Evolutionary conservation across 1,140 invertebrate species (phyloP), one percentile per base, ranked within the genome.

Genomic region (Polyergus mexicanus): DNA sequence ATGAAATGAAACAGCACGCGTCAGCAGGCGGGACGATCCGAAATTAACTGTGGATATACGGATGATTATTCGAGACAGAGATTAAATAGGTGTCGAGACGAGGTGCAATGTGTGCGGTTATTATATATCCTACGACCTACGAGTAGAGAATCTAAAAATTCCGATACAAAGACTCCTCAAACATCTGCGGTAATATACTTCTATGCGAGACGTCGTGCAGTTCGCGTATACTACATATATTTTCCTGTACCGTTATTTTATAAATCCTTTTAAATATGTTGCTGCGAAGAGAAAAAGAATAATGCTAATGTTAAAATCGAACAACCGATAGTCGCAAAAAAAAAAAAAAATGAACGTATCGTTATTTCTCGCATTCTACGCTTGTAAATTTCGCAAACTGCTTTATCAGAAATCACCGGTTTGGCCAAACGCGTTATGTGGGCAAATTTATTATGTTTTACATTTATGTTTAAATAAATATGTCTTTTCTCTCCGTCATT

Each of bases 161-260:
- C 38, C 78, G 68, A 10, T 83, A 83, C 78, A 83, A 83, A 83
- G 25, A n/a, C 78, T 16, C 41, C 78, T 83, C 68, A 83, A 83
- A 68, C 78, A 83, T 83, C 78, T 83, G 78, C 35, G 68, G 68
- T 54, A 74, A 72, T 83, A 74, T 51, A 83, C 68, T 83, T 74
- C 54, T 22, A 22, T n/a, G 63, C 16, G 47, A 69, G 44, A 69
- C 76, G 22, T 78, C 76, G 63, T 69, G 32, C 63, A 69, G 35
- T 56, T 80, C 77, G 16, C 13, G 38, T 58, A 58, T 47, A 44
- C 32, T 13, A 38, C 35, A 72, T 19, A 19, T 72, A 35, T 19
- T 47, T 51, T 56, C 54, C 22, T 32, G 38, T 83, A 83, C 78
- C 78, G 78, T 83, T 83, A 83, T 83, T 83, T 83, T 74, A 62